A percentile compares a stretch with the other conserved stretches of the same genome.
Conservation (phyloP, 2,888 invertebrate genomes). For the Microctonus hyperodae region DNA sequence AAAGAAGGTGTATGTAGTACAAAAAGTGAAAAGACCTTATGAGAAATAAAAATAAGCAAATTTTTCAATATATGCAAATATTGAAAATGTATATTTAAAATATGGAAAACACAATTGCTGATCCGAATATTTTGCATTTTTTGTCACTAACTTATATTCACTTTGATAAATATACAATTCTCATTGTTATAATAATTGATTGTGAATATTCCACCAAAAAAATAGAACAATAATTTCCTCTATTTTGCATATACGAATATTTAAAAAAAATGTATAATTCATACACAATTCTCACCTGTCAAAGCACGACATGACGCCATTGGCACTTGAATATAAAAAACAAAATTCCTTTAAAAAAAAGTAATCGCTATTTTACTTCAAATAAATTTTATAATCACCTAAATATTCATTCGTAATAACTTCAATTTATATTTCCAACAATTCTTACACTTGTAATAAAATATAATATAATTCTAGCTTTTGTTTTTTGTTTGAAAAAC, state of each 20-base stretch:
- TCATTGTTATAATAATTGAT: background rate
- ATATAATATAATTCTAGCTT: no score
- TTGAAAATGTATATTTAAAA: no score
- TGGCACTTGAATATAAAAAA: background rate
- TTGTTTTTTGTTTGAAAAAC: background rate
- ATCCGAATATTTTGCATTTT: slow-evolving; percentile 12
- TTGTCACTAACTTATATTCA: slow-evolving; percentile 28
- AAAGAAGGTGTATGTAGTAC: background rate
- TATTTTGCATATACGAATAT: background rate
- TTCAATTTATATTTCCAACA: background rate
- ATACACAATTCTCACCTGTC: background rate
- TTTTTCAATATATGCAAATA: no score
- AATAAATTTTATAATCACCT: background rate
- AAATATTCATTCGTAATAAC: background rate
- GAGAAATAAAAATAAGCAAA: no score
- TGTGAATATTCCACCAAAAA: background rate
- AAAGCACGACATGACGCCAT: background rate
- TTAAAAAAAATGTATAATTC: no score
- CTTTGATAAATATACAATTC: slow-evolving; percentile 19
- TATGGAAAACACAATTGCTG: no score
- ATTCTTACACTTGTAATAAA: no score
- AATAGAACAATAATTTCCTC: background rate
- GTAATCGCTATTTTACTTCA: background rate
- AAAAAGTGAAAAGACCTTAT: background rate
- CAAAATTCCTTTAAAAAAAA: background rate